Evolutionary conservation across 2,888 invertebrate species (phyloP).

Genomic region (Xestia ashworthii): DNA sequence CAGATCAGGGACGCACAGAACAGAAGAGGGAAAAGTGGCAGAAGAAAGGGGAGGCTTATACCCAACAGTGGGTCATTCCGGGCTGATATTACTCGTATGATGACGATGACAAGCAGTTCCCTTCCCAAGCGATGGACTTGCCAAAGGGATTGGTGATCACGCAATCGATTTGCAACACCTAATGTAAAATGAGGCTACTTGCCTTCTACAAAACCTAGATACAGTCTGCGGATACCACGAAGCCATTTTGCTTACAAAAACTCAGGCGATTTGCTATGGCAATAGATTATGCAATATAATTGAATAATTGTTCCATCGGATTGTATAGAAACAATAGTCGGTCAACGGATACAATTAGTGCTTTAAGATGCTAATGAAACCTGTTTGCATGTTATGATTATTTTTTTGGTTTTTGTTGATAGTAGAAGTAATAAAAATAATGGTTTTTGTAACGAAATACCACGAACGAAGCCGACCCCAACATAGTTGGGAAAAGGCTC

Average conservation of each 20-base stretch:
- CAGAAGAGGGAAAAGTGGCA: no score
- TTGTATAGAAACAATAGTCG: constrained; percentile 23
- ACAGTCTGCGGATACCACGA: constrained; percentile 11
- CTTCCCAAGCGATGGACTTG: not conserved
- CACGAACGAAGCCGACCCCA: no score
- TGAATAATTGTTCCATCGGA: constrained; percentile 14
- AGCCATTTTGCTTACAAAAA: not conserved
- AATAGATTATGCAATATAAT: constrained; percentile 33
- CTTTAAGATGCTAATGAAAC: constrained; percentile 15
- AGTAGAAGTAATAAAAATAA: not conserved
- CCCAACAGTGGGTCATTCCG: no score
- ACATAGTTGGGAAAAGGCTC: no score
- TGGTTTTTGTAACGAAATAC: not conserved
- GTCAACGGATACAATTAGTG: not conserved
- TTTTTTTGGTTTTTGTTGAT: not conserved
- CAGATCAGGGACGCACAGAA: no score
- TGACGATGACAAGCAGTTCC: no score
- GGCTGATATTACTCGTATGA: no score
- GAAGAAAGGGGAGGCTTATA: no score
- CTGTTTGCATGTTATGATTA: not conserved
- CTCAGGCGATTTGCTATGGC: constrained; percentile 7
- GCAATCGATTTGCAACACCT: not conserved
- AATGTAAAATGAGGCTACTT: not conserved
- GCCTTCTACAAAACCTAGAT: constrained; percentile 5
- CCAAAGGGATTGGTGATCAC: not conserved